Percentiles rank a stretch among this genome's conserved stretches.
These are phyloP conservation scores for Psittacula echo DNA, from an alignment of 2,797 vertebrate species.

Conservation along the genomic window DNA sequence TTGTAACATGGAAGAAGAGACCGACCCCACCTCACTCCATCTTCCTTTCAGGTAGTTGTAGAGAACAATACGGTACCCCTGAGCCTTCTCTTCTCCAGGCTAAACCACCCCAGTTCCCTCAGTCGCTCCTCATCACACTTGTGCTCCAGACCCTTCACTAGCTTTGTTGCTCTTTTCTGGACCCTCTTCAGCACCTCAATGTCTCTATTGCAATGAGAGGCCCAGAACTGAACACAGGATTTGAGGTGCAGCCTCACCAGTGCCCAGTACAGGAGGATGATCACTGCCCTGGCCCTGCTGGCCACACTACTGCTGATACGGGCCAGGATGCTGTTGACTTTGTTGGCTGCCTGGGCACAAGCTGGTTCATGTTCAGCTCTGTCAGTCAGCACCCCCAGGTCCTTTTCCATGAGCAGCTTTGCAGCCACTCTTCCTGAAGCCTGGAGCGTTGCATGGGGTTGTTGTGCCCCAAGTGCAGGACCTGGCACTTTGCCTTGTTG, in stretches of 20 bases:
- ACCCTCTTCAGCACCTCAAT: not conserved
- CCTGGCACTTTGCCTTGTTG: not conserved
- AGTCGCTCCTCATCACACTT: not conserved
- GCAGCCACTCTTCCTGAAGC: not conserved
- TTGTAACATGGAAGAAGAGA: not conserved
- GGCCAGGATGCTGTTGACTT: not conserved
- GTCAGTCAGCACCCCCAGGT: not conserved
- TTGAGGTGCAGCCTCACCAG: not conserved
- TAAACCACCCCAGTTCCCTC: not conserved
- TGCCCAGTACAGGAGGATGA: not conserved
- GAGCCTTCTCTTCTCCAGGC: not conserved
- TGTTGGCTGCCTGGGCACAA: not conserved
- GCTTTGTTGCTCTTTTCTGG: not conserved
- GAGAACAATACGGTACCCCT: not conserved
- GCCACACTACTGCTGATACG: not conserved
- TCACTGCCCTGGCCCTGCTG: not conserved
- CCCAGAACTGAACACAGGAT: not conserved
- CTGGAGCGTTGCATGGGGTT: not conserved
- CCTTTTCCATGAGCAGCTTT: not conserved
- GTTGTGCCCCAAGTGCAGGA: not conserved
- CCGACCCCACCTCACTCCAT: not conserved
- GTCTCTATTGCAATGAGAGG: not conserved
- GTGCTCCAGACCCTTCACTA: not conserved
- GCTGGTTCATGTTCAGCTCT: not conserved
- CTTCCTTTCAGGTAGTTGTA: not conserved